Evolutionary conservation across 1,140 invertebrate species (phyloP).

Genomic region (Caligus rogercresseyi): DNA sequence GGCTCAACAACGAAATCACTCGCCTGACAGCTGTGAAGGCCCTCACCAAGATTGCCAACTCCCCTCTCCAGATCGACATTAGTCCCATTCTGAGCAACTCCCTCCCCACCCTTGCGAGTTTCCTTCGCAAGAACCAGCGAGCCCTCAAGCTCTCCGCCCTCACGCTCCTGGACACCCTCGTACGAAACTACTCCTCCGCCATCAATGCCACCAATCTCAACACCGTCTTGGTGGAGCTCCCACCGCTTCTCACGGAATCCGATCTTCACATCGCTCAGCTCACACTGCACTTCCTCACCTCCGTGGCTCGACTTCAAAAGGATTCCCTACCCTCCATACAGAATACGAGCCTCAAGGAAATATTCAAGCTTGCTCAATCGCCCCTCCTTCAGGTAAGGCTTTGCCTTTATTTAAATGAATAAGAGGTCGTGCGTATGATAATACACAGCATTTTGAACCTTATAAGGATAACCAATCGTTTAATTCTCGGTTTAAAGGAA

Average conservation of each 20-base stretch:
- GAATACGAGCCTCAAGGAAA: conserved; percentile 38
- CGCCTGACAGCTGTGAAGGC: conserved; percentile 87
- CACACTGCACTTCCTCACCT: conserved; percentile 52
- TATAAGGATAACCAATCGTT: background rate
- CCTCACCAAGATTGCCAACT: conserved; percentile 77
- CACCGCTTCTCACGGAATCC: conserved; percentile 71
- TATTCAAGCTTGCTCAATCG: conserved; percentile 66
- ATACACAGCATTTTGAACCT: conserved; percentile 1
- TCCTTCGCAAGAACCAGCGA: conserved; percentile 89
- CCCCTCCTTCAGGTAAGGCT: conserved; percentile 65
- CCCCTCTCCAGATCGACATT: conserved; percentile 66
- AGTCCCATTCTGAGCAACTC: conserved; percentile 67
- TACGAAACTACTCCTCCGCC: conserved; percentile 41
- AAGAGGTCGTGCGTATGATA: background rate
- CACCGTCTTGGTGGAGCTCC: conserved; percentile 56
- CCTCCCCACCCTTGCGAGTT: conserved; percentile 75
- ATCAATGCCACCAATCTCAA: conserved; percentile 29
- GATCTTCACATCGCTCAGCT: conserved; percentile 92
- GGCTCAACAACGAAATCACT: conserved; percentile 84
- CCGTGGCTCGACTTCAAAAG: conserved; percentile 50
- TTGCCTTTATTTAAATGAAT: conserved; percentile 27
- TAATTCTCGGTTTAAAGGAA: conserved; percentile 17
- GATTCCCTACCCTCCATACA: conserved; percentile 33
- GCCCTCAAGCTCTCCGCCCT: conserved; percentile 80
- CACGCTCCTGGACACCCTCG: conserved; percentile 69